Evolutionary conservation across 1,140 invertebrate genomes (phyloP).

Genomic region (Meloidogyne exigua): DNA sequence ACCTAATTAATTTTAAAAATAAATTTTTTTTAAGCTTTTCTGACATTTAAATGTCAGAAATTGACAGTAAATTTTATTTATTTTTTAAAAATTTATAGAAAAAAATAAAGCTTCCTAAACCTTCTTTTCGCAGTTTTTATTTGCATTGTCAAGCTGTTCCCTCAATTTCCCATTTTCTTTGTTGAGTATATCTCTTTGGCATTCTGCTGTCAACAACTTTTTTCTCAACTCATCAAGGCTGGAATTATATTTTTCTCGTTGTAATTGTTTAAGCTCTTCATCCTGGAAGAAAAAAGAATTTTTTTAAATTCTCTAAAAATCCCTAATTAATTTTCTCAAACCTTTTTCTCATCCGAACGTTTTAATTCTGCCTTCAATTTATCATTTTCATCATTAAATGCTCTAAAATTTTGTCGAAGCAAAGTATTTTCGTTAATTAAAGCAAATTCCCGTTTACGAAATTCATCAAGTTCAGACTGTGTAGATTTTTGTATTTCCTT

Average conservation of each 20-base stretch:
- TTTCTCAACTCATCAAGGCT: neutral
- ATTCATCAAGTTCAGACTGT: conserved; percentile 27
- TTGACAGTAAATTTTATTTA: too few relatives aligned
- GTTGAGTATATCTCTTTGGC: neutral
- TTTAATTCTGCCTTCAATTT: conserved; percentile 16
- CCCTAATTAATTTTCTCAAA: too few relatives aligned
- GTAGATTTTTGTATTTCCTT: conserved; percentile 24
- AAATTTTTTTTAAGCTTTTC: too few relatives aligned
- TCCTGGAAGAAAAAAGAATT: neutral
- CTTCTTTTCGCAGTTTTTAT: neutral
- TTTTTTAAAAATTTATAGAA: too few relatives aligned
- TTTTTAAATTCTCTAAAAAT: neutral
- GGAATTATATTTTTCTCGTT: conserved; percentile 16
- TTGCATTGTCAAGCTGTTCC: neutral
- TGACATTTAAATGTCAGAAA: too few relatives aligned
- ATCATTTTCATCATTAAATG: conserved; percentile 2
- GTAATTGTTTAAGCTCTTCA: neutral
- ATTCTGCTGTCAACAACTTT: neutral
- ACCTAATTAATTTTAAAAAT: neutral
- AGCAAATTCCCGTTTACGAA: neutral
- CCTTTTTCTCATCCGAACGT: neutral
- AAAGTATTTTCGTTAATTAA: conserved; percentile 41
- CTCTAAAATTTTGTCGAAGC: conserved; percentile 33
- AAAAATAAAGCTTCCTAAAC: neutral
- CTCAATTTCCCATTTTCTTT: conserved; percentile 12